These are phyloP conservation scores for Stegodyphus dumicola DNA, from an alignment of 1,140 invertebrate genomes.

Conservation along the genomic window DNA sequence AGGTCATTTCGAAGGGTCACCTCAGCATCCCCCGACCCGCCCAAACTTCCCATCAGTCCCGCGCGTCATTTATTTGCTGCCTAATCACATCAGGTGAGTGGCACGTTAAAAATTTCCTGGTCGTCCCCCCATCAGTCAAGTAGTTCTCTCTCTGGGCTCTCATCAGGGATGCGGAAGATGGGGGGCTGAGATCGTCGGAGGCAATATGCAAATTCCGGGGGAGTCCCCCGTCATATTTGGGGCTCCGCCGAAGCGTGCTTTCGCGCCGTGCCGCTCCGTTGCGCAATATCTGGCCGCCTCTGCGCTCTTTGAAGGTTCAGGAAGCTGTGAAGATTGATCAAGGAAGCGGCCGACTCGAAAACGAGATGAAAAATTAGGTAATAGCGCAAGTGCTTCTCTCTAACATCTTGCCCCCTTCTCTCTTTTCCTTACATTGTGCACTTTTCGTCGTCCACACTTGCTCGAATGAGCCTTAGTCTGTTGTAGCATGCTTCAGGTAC, in stretches of 20 bases:
- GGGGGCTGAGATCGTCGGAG: slow-evolving; percentile 19
- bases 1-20: background rate
- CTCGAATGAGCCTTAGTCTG: too few relatives aligned
- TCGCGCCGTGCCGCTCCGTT: slow-evolving; percentile 22
- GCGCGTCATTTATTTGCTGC: slow-evolving; percentile 57
- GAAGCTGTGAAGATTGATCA: slow-evolving; percentile 60
- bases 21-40: background rate
- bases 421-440: too few relatives aligned
- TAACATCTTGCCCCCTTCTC: too few relatives aligned
- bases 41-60: background rate
- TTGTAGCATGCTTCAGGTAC: too few relatives aligned
- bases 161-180: slow-evolving; percentile 52
- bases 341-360: slow-evolving; percentile 48
- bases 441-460: too few relatives aligned
- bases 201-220: slow-evolving; percentile 54
- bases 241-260: slow-evolving; percentile 21
- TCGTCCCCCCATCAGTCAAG: slow-evolving; percentile 42
- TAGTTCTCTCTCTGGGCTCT: background rate
- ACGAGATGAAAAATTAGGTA: slow-evolving; percentile 61
- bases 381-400: slow-evolving; percentile 34
- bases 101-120: slow-evolving; percentile 49
- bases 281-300: slow-evolving; percentile 19
- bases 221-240: background rate
- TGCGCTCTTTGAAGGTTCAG: slow-evolving; percentile 35
- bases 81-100: slow-evolving; percentile 59